Evolutionary conservation across 2,888 invertebrate species (phyloP), one percentile per base, ranked within the genome.

Genomic region (Plemyria rubiginata): DNA sequence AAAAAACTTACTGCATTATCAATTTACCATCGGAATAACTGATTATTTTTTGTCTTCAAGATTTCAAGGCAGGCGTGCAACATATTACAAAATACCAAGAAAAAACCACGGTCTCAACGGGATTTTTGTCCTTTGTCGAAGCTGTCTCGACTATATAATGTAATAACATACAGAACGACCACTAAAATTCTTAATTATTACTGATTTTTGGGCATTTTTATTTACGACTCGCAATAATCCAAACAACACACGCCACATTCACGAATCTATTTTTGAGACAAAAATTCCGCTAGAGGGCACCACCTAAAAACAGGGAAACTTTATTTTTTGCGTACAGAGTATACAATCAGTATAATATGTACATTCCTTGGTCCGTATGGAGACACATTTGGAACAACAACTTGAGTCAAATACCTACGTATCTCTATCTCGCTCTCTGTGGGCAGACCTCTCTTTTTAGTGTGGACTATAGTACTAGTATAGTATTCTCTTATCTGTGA

Each of bases 221-320:
- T 92, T 92, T 93, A 92, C 92, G 90, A 90, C 84, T 91, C 86
- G 79, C 82, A 83, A 83, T 82, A 85, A 82, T 82, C 87, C 90
- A 93, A 93, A 93, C 93, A 93, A 93, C 93, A 93, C 93, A 93
- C 93, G 93, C 93, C 93, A 93, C 93, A 93, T 92, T 93, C 92
- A 90, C 90, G 87, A 65, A 89, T 87, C 84, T 88, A 87, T 84
- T 86, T 87, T 82, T 76, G 76, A 80, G 72, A 81, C 71, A 80
- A 86, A 82, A 84, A 84, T 85, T 68, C 75, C 91, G 80, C 84
- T 73, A 92, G 92, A 78, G 85, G 90, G 85, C 91, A 62, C 53
- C 55, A 38, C 36, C 36, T n/a, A n/a, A n/a, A n/a, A n/a, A 32
- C 32, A 32, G 6, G 6, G 11, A 38, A 38, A 11, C 11, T 38